These are phyloP conservation scores for Gambusia holbrooki DNA, from an alignment of 2,113 vertebrate genomes.

Conservation along the genomic window DNA sequence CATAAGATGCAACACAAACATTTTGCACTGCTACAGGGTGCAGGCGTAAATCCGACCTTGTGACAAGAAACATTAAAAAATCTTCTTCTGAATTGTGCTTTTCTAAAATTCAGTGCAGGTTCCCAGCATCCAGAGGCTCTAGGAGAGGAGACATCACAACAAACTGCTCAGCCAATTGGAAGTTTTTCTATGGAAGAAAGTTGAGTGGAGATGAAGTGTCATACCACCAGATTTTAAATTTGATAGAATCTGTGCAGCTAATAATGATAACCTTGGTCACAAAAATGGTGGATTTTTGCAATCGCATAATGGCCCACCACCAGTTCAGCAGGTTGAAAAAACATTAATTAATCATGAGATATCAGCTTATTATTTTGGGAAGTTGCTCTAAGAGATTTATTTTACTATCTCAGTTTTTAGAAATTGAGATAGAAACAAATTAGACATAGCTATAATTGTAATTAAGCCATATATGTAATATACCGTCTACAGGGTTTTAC, in stretches of 20 bases:
- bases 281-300: not conserved
- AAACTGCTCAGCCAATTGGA: not conserved
- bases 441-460: not conserved
- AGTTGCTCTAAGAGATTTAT: not conserved
- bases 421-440: not conserved
- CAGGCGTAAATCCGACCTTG: not conserved
- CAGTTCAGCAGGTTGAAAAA: too few species aligned
- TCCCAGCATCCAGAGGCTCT: not conserved
- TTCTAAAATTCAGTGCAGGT: not conserved
- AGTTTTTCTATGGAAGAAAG: not conserved
- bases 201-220: not conserved
- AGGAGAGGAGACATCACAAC: not conserved
- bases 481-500: not conserved
- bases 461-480: not conserved
- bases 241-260: not conserved
- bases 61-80: not conserved
- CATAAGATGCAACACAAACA: too few species aligned
- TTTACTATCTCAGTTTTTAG: too few species aligned
- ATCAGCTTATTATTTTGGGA: not conserved
- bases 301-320: not conserved
- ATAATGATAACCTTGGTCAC: not conserved
- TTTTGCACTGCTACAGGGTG: not conserved
- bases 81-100: not conserved
- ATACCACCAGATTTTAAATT: too few species aligned
- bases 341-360: not conserved